These are phyloP conservation scores for Caenorhabditis doughertyi DNA, from an alignment of 2,888 invertebrate genomes.

Conservation along the genomic window DNA sequence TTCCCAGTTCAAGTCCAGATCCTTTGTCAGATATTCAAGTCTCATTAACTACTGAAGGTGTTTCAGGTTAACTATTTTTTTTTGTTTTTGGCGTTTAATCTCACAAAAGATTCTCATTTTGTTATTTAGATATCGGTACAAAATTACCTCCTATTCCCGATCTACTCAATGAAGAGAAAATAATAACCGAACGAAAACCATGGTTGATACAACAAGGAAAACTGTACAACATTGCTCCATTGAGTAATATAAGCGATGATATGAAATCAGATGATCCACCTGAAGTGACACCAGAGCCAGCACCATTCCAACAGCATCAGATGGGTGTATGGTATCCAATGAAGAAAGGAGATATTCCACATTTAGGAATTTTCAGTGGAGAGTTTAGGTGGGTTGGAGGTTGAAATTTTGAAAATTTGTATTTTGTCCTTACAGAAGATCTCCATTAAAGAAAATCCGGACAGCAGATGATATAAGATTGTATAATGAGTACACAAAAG, in stretches of 20 bases:
- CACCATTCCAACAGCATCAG: constrained; percentile 52
- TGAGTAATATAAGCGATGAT: constrained; percentile 52
- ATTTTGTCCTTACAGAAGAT: constrained; percentile 47
- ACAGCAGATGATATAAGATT: constrained; percentile 31
- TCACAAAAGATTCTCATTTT: too few species aligned
- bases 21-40: constrained; percentile 19
- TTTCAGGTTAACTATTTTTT: too few species aligned
- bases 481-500: constrained; percentile 70
- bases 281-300: constrained; percentile 52
- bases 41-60: constrained; percentile 14
- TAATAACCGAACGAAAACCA: constrained; percentile 32
- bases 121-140: not conserved
- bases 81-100: too few species aligned
- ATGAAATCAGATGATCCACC: constrained; percentile 60
- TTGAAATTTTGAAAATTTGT: too few species aligned
- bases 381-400: constrained; percentile 38
- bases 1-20: constrained; percentile 5
- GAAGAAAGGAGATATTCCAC: constrained; percentile 66
- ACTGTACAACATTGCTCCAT: constrained; percentile 41
- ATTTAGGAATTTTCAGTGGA: constrained; percentile 61
- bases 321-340: constrained; percentile 64
- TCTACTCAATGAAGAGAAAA: not conserved
- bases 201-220: constrained; percentile 39
- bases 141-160: constrained; percentile 25
- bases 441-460: constrained; percentile 26